Conservation (phyloP, 64 coral and sea anemone species). For the Montipora sp. region DNA sequence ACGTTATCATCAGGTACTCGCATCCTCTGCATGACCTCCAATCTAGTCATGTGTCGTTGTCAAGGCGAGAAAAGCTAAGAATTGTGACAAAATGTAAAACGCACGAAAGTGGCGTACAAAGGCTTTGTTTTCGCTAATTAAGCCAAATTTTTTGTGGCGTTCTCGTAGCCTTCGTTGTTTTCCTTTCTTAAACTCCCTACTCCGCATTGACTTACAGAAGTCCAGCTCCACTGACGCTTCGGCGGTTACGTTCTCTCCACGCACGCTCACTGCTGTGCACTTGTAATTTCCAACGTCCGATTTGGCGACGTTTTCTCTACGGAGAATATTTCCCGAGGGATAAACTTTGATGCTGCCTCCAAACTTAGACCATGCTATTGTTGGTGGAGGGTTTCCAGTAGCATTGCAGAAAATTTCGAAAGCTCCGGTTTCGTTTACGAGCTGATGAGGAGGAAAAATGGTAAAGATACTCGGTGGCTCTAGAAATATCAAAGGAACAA, state of each 20-base stretch:
- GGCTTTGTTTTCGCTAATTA: too few species aligned
- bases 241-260: conserved; percentile 32
- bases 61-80: too few species aligned
- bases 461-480: conserved; percentile 40
- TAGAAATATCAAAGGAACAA: not conserved
- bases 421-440: conserved; percentile 65
- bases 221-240: conserved; percentile 1
- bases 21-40: too few species aligned
- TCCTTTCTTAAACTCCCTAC: too few species aligned
- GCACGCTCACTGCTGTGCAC: conserved; percentile 70
- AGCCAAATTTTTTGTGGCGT: too few species aligned
- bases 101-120: too few species aligned
- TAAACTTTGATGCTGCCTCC: conserved; percentile 9
- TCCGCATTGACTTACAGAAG: not conserved
- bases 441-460: conserved; percentile 52
- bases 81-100: too few species aligned
- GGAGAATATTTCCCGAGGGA: conserved; percentile 24
- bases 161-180: too few species aligned
- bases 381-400: conserved; percentile 70
- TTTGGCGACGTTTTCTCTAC: conserved; percentile 14
- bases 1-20: too few species aligned
- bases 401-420: conserved; percentile 79
- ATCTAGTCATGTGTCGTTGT: too few species aligned
- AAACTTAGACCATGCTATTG: conserved; percentile 61
- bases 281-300: conserved; percentile 56